phyloP scores from a whole-genome alignment of 2,797 vertebrate genomes.

The Lepilemur septentrionalis region DNA sequence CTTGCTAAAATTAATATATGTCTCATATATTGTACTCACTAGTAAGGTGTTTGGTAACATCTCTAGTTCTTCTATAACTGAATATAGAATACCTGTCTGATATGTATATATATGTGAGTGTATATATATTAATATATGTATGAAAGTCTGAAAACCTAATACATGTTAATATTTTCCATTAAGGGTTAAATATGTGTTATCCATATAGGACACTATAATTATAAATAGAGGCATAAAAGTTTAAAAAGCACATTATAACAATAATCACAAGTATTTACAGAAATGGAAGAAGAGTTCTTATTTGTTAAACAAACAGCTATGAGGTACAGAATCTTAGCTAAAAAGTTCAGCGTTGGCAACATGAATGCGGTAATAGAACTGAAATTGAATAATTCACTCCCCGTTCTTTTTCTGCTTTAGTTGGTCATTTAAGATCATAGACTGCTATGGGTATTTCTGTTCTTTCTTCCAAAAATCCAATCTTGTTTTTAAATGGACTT shows the following conservation, averaged over 20 bases:
- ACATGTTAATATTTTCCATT: not conserved
- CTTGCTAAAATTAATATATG: not conserved
- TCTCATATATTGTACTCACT: not conserved
- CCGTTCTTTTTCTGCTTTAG: not conserved
- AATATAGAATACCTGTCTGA: not conserved
- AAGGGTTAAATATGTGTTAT: not conserved
- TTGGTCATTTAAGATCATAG: constrained; percentile 60
- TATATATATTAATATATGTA: not conserved
- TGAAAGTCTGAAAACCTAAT: not conserved
- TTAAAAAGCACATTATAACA: not conserved
- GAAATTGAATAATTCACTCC: constrained; percentile 44
- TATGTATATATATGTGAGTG: not conserved
- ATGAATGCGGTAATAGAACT: not conserved
- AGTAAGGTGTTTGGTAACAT: not conserved
- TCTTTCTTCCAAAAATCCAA: constrained; percentile 49
- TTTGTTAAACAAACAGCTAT: not conserved
- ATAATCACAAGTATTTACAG: not conserved
- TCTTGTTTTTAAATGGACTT: constrained; percentile 43
- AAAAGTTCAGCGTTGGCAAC: not conserved
- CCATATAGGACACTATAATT: not conserved
- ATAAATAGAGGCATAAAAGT: not conserved
- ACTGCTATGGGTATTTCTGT: constrained; percentile 16
- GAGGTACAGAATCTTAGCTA: not conserved
- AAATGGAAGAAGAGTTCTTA: not conserved
- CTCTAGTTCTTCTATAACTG: not conserved